Evolutionary conservation across 2,888 invertebrate genomes (phyloP).

Genomic region (Endomychus coccineus): DNA sequence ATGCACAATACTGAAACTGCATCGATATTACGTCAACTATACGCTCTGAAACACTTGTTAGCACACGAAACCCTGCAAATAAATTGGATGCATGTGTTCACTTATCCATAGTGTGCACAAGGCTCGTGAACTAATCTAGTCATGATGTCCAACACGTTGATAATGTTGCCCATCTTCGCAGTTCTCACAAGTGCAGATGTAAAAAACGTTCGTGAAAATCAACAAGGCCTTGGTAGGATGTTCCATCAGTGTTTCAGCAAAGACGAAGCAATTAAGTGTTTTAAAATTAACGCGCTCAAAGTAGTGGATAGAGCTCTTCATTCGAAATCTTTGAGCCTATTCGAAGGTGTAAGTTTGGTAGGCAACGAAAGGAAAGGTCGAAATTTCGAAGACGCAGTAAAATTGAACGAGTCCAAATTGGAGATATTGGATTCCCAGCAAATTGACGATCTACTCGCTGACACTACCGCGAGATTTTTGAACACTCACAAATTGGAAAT

Average conservation of each 20-base stretch:
- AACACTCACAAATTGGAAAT: slow-evolving; percentile 50
- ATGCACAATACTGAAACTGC: no score
- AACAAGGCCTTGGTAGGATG: slow-evolving; percentile 8
- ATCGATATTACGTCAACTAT: no score
- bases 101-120: slow-evolving; percentile 9
- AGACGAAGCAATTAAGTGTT: slow-evolving; percentile 60
- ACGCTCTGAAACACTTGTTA: slow-evolving; percentile 12
- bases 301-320: slow-evolving; percentile 58
- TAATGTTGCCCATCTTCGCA: no score
- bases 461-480: slow-evolving; percentile 52
- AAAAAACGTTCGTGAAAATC: neutral
- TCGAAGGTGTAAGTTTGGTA: slow-evolving; percentile 56
- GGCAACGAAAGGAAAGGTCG: slow-evolving; percentile 35
- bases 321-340: slow-evolving; percentile 53
- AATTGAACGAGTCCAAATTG: slow-evolving; percentile 45
- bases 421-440: slow-evolving; percentile 54
- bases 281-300: slow-evolving; percentile 63
- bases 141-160: no score
- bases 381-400: slow-evolving; percentile 17
- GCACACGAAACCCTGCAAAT: slow-evolving; percentile 9
- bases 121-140: neutral
- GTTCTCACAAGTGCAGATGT: neutral
- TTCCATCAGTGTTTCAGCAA: slow-evolving; percentile 57
- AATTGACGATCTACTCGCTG: slow-evolving; percentile 52
- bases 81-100: slow-evolving; percentile 13